Conservation (phyloP, 2,113 vertebrate species). For the Bubalus kerabau region DNA sequence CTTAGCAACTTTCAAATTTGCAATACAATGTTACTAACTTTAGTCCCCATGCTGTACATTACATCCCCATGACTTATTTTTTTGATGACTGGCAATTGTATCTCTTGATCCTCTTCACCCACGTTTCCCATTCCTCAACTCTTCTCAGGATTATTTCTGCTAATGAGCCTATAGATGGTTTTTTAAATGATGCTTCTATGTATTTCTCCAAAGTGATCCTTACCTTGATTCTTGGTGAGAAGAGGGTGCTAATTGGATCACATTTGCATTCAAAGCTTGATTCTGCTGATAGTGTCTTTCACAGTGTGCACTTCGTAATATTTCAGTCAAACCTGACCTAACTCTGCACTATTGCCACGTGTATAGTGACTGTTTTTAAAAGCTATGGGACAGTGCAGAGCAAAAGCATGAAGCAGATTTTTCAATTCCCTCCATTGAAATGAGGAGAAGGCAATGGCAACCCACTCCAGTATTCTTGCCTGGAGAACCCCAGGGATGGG, state of each 20-base stretch:
- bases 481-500: not conserved
- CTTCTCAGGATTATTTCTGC: not conserved
- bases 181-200: not conserved
- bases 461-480: not conserved
- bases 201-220: slow-evolving; percentile 21
- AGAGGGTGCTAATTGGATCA: not conserved
- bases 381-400: not conserved
- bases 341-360: not conserved
- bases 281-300: not conserved
- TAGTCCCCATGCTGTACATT: not conserved
- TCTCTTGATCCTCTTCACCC: not conserved
- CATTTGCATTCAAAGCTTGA: not conserved
- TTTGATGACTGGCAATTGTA: not conserved
- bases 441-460: not conserved
- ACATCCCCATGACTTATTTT: not conserved
- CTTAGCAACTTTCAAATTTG: not conserved
- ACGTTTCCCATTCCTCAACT: not conserved
- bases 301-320: not conserved
- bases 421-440: not conserved
- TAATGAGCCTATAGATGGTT: not conserved
- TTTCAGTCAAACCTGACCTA: slow-evolving; percentile 2
- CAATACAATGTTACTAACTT: not conserved
- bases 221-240: not conserved
- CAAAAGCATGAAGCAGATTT: not conserved
- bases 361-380: not conserved